Conservation (phyloP, 1,140 invertebrate species). For the Penaeus japonicus region DNA sequence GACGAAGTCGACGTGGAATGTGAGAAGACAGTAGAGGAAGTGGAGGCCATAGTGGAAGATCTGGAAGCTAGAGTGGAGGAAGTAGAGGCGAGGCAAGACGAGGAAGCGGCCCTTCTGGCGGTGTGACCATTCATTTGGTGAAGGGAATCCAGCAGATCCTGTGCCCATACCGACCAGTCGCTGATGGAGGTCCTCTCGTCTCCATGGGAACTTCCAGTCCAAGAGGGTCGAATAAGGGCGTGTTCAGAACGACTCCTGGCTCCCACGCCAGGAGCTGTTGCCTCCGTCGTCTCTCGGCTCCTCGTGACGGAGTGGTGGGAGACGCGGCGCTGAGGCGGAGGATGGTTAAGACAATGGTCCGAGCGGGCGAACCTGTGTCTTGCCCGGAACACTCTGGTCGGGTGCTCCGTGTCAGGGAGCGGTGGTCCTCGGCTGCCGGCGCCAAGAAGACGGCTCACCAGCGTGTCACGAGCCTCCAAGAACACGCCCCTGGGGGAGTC, state of each 20-base stretch:
- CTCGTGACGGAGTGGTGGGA: slow-evolving; percentile 25
- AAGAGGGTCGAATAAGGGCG: slow-evolving; percentile 14
- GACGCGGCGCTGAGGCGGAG: slow-evolving; percentile 11
- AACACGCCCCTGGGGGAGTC: slow-evolving; percentile 51
- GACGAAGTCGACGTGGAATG: not conserved
- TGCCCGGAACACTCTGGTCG: slow-evolving; percentile 36
- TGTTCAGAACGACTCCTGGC: slow-evolving; percentile 40
- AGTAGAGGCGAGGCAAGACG: not conserved
- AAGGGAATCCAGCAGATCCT: slow-evolving; percentile 46
- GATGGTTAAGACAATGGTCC: slow-evolving; percentile 38
- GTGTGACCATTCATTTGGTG: slow-evolving; percentile 42
- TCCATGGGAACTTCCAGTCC: not conserved
- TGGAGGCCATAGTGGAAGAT: not conserved
- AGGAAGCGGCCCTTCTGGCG: not conserved
- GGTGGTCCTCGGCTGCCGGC: slow-evolving; percentile 37
- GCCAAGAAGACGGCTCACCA: slow-evolving; percentile 45
- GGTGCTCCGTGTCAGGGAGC: slow-evolving; percentile 52
- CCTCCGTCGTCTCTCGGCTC: not conserved
- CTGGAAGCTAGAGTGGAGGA: not conserved
- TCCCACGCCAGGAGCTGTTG: slow-evolving; percentile 27
- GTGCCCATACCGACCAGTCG: slow-evolving; percentile 47
- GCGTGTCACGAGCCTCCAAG: slow-evolving; percentile 42
- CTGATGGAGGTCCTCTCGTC: not conserved
- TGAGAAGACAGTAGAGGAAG: not conserved
- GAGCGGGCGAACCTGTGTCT: slow-evolving; percentile 48